Conservation (phyloP, 2,797 vertebrate genomes). For the Vespertilio murinus region DNA sequence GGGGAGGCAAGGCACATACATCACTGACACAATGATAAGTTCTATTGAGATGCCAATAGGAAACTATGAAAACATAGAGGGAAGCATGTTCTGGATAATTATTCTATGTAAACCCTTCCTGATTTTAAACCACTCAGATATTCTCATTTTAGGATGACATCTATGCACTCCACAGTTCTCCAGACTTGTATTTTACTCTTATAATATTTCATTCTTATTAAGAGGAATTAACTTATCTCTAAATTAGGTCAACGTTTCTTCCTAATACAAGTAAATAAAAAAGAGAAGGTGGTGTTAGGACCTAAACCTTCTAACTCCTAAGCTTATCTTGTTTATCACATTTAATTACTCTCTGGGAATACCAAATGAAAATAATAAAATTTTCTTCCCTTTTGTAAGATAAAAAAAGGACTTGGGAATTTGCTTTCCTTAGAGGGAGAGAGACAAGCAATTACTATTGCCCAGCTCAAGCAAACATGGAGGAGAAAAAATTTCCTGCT, state of each 20-base stretch:
- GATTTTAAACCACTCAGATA: neutral
- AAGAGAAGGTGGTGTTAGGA: neutral
- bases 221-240: constrained; percentile 37
- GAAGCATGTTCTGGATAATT: neutral
- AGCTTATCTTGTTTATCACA: neutral
- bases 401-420: constrained; percentile 1
- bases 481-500: neutral
- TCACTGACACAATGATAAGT: neutral
- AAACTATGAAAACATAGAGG: neutral
- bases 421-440: constrained; percentile 14
- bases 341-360: constrained; percentile 37
- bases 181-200: neutral
- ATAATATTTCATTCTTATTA: constrained; percentile 19
- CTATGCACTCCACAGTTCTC: neutral
- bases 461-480: neutral
- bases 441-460: neutral
- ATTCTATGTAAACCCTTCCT: neutral
- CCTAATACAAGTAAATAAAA: neutral
- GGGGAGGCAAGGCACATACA: neutral
- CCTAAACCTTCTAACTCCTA: constrained; percentile 7
- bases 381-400: neutral
- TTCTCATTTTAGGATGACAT: neutral
- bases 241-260: constrained; percentile 47
- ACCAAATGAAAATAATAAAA: constrained; percentile 32
- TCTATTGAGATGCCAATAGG: neutral